Evolutionary conservation across 1,140 invertebrate species (phyloP), one percentile per base, ranked within the genome.

Genomic region (Laodelphax striatellus): DNA sequence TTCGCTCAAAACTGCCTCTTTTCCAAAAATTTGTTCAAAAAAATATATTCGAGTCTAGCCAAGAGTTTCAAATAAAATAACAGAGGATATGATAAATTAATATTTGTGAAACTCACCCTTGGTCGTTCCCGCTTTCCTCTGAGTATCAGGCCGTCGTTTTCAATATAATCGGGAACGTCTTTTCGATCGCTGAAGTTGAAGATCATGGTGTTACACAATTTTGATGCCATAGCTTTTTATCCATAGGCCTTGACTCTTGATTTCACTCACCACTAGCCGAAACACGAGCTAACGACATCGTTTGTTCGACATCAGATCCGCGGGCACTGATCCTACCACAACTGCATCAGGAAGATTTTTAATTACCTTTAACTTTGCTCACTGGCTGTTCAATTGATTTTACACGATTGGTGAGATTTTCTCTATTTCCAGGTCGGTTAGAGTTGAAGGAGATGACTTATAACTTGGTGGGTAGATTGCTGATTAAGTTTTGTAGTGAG

Each of bases 151-250:
- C 87, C 88, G 76, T 92, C 89, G 75, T 92, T 91, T 72, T 90
- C 87, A 70, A 92, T 90, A 74, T 93, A 92, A 79, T 92, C 88
- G 52, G 90, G 90, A 64, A 92, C 87, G 65, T 87, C 85, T 71
- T 87, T 88, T 65, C 86, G 80, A 70, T 82, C 79, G 64, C 84
- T 88, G 73, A 92, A 94, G 75, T 92, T 90, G 73, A 92, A 92
- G 52, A 92, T 87, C 74, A 91, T 85, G 10, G 86, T 84, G 65
- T 82, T 88, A 71, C 72, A 66, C 72, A 66, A 58, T 76, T 73
- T 53, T 79, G 74, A 66, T 79, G 74, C 74, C 79, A 75, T 21
- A 76, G 67, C 70, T 77, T 77, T 61, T 77, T 74, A 55, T 77
- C 72, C 79, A 77, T 9, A 79, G 69, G 21, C 77, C 71, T 55